Evolutionary conservation across 2,797 vertebrate species (phyloP), one percentile per base, ranked within the genome.

Genomic region (Sardinella longiceps): DNA sequence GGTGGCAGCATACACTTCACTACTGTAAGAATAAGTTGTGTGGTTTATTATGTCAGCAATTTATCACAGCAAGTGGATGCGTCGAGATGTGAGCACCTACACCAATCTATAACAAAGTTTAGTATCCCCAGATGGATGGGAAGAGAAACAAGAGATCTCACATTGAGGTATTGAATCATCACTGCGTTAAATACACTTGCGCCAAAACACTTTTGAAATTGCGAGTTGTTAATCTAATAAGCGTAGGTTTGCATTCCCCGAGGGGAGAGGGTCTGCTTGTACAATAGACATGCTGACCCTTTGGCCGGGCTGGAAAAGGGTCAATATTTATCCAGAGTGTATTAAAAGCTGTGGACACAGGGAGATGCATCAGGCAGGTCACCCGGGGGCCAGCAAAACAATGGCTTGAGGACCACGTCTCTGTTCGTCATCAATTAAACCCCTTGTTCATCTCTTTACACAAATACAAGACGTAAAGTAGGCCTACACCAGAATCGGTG

Each of bases 301-400:
- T 77, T 84, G 83, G 48, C 50, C n/a, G 45, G 63, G 33, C 77
- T 84, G 66, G 51, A 84, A 53, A 77, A 77, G 48, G 83, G 66
- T 84, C 83, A 84, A 84, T 84, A 80, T 84, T 84, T 84, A 84
- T 48, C 66, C 66, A 80, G 66, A 28, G 83, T n/a, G 70, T 77
- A 77, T 77, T 77, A 77, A 77, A 77, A 77, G 37, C 70, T 43
- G 70, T 77, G 33, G 70, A 77, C 70, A 43, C 70, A 77, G 70
- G 70, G 70, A 77, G 70, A 77, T 37, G 70, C 70, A 77, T 77
- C 70, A 77, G 70, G 28, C 6, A 77, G 70, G 70, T 77, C 70
- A 77, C 37, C 33, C 37, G 15, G 6, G 70, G 70, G 70, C 18
- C 70, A 77, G 70, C 6, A 77, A 77, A 77, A 77, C 70, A 77